Conservation (phyloP, 2,888 invertebrate species). For the Drosophila ustulata region DNA sequence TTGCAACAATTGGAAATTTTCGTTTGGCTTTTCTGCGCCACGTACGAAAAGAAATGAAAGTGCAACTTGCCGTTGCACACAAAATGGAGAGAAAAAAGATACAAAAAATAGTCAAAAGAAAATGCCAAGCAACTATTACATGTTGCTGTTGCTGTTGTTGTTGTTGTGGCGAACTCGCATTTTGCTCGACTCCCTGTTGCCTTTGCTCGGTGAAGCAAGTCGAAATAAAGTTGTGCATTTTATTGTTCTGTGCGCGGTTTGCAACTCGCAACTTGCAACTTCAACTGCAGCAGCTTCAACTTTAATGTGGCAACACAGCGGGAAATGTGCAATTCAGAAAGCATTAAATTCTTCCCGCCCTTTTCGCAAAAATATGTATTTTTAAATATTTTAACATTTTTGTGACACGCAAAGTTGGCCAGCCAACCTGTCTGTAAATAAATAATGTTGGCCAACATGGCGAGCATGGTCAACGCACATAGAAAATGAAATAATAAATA, state of each 20-base stretch:
- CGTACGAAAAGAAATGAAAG: conserved; percentile 46
- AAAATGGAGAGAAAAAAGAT: conserved; percentile 18
- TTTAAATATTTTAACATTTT: conserved; percentile 56
- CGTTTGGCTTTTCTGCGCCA: conserved; percentile 47
- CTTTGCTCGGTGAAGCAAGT: conserved; percentile 31
- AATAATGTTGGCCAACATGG: conserved; percentile 45
- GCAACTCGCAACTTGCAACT: conserved; percentile 13
- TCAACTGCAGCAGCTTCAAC: conserved; percentile 26
- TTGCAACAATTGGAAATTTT: conserved; percentile 73
- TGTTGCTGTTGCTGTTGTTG: conserved; percentile 7
- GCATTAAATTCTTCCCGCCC: background rate
- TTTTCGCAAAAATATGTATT: conserved; percentile 10
- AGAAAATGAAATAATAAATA: conserved; percentile 54
- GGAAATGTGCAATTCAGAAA: background rate
- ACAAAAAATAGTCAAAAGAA: conserved; percentile 25
- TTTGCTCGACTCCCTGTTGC: conserved; percentile 42
- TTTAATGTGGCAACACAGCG: conserved; percentile 26
- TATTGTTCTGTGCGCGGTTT: conserved; percentile 39
- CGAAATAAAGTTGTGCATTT: conserved; percentile 56
- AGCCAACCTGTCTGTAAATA: conserved; percentile 47
- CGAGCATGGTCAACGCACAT: conserved; percentile 41
- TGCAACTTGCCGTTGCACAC: conserved; percentile 31
- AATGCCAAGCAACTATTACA: conserved; percentile 41
- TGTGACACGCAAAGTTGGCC: conserved; percentile 62
- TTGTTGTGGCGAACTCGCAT: background rate